phyloP scores from a whole-genome alignment of 2,888 invertebrate genomes.

The Euplexia lucipara region DNA sequence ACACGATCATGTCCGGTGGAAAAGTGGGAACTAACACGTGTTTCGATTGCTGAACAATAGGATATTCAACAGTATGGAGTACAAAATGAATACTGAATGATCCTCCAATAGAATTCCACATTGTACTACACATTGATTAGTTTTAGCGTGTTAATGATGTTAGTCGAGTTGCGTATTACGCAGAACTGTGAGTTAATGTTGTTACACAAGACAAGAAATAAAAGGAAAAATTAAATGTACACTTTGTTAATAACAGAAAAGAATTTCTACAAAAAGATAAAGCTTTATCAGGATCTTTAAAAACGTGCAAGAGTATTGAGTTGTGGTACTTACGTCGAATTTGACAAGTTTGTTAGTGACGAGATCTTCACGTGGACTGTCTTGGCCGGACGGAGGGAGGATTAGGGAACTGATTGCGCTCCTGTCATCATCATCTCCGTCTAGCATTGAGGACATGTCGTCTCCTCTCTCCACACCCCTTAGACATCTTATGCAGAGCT shows the following conservation, averaged over 20 bases:
- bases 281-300: conserved; percentile 60
- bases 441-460: conserved; percentile 92
- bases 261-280: conserved; percentile 70
- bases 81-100: conserved; percentile 58
- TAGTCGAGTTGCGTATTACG: conserved; percentile 78
- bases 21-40: conserved; percentile 68
- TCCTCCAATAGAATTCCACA: conserved; percentile 52
- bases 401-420: conserved; percentile 91
- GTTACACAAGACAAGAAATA: conserved; percentile 68
- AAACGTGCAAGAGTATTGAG: conserved; percentile 48
- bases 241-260: conserved; percentile 69
- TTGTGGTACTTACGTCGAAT: conserved; percentile 89
- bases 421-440: conserved; percentile 94
- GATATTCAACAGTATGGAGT: conserved; percentile 38
- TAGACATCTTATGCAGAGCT: conserved; percentile 95
- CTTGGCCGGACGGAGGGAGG: conserved; percentile 83
- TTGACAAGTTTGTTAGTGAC: conserved; percentile 89
- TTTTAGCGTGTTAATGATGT: conserved; percentile 81
- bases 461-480: conserved; percentile 92
- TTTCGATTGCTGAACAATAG: conserved; percentile 61
- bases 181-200: conserved; percentile 81
- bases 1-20: conserved; percentile 54
- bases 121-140: conserved; percentile 67
- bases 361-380: conserved; percentile 84
- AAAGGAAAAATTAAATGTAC: conserved; percentile 63